Percentiles rank a stretch among this genome's conserved stretches.
Conservation (phyloP, 2,888 invertebrate species). For the Phoenoteleia sp. region DNA sequence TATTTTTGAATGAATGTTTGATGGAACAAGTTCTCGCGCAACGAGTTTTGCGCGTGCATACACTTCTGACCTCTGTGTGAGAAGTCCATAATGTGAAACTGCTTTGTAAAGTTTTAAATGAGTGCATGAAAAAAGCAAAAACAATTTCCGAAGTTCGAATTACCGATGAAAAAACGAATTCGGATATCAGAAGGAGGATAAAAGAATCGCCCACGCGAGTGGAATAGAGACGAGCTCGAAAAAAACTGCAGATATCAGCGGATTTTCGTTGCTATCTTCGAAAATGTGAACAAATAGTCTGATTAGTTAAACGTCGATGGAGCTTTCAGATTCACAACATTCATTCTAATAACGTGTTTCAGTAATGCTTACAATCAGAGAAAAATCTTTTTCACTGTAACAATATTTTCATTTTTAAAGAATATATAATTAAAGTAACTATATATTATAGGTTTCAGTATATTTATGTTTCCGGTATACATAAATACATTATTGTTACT, state of each 20-base stretch:
- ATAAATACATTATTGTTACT: too few species aligned
- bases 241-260: constrained; percentile 18
- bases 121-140: background rate
- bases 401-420: too few species aligned
- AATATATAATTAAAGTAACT: too few species aligned
- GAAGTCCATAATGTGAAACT: constrained; percentile 30
- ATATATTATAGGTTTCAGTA: too few species aligned
- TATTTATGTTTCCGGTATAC: too few species aligned
- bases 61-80: background rate
- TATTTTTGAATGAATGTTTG: background rate
- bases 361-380: too few species aligned
- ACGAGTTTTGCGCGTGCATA: background rate
- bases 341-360: too few species aligned
- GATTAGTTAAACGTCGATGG: constrained; percentile 30
- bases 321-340: too few species aligned
- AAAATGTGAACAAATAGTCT: constrained; percentile 9
- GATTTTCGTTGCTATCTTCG: constrained; percentile 10
- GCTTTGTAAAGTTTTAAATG: constrained; percentile 23
- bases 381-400: too few species aligned
- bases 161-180: constrained; percentile 37
- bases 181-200: background rate
- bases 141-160: constrained; percentile 27
- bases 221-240: constrained; percentile 7
- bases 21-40: constrained; percentile 9
- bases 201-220: constrained; percentile 6